Evolutionary conservation across 1,140 invertebrate genomes (phyloP).

Genomic region (Akabosia matsudoensis): DNA sequence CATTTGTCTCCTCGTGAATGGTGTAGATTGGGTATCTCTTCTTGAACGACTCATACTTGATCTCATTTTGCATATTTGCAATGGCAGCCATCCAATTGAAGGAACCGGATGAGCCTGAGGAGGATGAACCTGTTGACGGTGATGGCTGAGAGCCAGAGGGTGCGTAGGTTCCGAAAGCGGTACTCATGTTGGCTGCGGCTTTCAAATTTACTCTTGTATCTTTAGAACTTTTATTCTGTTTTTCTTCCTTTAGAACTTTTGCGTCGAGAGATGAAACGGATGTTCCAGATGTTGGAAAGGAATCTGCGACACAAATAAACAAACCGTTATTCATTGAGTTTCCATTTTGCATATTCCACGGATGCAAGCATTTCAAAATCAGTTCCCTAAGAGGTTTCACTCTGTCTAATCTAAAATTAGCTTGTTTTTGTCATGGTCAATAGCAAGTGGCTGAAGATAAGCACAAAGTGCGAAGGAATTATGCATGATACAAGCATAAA

Average conservation of each 20-base stretch:
- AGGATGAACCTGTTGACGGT: background rate
- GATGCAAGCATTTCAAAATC: no score
- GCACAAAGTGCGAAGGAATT: no score
- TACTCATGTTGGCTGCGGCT: constrained; percentile 12
- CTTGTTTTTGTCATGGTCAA: no score
- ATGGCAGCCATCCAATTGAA: constrained; percentile 24
- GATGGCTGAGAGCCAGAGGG: background rate
- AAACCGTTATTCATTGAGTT: no score
- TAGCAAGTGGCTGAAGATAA: no score
- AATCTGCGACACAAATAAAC: background rate
- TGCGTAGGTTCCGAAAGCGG: constrained; percentile 11
- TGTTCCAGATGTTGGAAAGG: no score
- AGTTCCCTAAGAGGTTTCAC: no score
- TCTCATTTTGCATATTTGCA: constrained; percentile 4
- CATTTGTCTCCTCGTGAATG: constrained; percentile 10
- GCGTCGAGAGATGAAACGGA: no score
- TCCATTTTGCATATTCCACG: no score
- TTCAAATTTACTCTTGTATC: background rate
- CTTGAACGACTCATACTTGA: constrained; percentile 11
- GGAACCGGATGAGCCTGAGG: background rate
- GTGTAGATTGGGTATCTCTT: constrained; percentile 26
- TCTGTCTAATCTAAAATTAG: no score
- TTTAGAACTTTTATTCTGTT: background rate
- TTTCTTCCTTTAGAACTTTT: background rate
- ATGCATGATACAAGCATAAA: no score